Evolutionary conservation across 2,113 vertebrate species (phyloP).

Genomic region (Amphilophus citrinellus): DNA sequence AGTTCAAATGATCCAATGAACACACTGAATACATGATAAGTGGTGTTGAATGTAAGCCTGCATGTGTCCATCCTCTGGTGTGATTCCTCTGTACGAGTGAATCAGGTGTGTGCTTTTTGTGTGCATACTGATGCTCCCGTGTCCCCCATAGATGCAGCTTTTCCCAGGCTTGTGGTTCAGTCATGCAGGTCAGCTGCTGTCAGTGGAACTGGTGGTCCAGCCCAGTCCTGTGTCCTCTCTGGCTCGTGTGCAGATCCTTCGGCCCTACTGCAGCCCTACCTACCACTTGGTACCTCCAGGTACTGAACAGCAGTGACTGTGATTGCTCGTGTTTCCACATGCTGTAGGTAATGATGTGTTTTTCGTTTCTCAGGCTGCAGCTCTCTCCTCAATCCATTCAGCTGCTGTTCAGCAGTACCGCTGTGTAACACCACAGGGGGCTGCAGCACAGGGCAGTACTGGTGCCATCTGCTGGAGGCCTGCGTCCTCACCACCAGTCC

Average conservation of each 20-base stretch:
- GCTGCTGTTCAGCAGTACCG: slow-evolving; percentile 76
- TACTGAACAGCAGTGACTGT: slow-evolving; percentile 22
- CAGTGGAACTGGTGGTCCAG: slow-evolving; percentile 79
- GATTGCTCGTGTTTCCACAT: rapidly evolving
- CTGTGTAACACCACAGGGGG: slow-evolving; percentile 85
- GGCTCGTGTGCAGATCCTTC: slow-evolving; percentile 81
- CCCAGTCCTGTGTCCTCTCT: slow-evolving; percentile 64
- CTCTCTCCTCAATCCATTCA: slow-evolving; percentile 80
- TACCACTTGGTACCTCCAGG: slow-evolving; percentile 84
- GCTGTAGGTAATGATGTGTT: not conserved
- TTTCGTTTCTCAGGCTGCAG: slow-evolving; percentile 75
- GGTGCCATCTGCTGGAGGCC: slow-evolving; percentile 82
- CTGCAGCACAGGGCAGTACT: slow-evolving; percentile 78
- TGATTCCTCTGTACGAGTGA: no score
- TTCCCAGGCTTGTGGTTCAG: slow-evolving; percentile 87
- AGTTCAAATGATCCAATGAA: no score
- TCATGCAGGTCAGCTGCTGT: slow-evolving; percentile 78
- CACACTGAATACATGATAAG: not conserved
- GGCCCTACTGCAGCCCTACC: slow-evolving; percentile 82
- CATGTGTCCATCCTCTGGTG: no score
- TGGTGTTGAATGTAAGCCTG: no score
- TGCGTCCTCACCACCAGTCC: slow-evolving; percentile 76
- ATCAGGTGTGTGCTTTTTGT: not conserved
- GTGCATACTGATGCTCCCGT: not conserved
- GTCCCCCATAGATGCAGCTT: slow-evolving; percentile 78